Percentiles rank a stretch among this genome's conserved stretches.
phyloP scores from a whole-genome alignment of 2,888 invertebrate genomes.

The Trachelus troglodyta region DNA sequence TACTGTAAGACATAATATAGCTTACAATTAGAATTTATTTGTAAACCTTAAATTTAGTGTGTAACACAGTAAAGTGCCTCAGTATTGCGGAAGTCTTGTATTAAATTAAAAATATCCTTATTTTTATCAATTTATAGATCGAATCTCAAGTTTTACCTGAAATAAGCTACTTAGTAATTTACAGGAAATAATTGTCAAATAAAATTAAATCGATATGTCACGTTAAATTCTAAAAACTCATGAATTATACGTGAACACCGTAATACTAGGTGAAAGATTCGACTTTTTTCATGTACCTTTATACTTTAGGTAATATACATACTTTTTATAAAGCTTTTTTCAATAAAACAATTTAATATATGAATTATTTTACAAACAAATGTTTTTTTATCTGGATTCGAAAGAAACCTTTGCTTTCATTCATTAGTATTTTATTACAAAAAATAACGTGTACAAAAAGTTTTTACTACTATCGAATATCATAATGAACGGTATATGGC shows the following conservation, averaged over 20 bases:
- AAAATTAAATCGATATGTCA: neutral
- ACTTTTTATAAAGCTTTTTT: neutral
- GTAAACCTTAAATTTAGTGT: neutral
- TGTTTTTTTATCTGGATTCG: neutral
- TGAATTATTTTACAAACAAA: neutral
- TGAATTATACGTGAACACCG: neutral
- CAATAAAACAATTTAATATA: slow-evolving; percentile 3
- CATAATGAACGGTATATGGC: slow-evolving; percentile 19
- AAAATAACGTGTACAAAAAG: slow-evolving; percentile 20
- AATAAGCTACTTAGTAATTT: neutral
- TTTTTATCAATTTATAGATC: slow-evolving; percentile 7
- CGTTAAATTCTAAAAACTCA: neutral
- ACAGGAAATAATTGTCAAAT: slow-evolving; percentile 4
- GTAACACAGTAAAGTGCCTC: slow-evolving; percentile 2
- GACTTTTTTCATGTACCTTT: neutral
- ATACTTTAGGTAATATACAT: neutral
- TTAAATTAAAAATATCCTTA: slow-evolving; percentile 14
- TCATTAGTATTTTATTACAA: slow-evolving; percentile 22
- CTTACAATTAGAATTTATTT: neutral
- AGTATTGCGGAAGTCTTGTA: slow-evolving; percentile 6
- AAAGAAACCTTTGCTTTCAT: neutral
- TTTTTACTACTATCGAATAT: slow-evolving; percentile 9
- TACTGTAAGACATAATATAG: neutral
- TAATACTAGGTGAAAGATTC: neutral
- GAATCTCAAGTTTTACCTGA: slow-evolving; percentile 2